Base-by-base conservation (phyloP, 2,113 vertebrate genomes). In the Cyrtonyx montezumae region DNA sequence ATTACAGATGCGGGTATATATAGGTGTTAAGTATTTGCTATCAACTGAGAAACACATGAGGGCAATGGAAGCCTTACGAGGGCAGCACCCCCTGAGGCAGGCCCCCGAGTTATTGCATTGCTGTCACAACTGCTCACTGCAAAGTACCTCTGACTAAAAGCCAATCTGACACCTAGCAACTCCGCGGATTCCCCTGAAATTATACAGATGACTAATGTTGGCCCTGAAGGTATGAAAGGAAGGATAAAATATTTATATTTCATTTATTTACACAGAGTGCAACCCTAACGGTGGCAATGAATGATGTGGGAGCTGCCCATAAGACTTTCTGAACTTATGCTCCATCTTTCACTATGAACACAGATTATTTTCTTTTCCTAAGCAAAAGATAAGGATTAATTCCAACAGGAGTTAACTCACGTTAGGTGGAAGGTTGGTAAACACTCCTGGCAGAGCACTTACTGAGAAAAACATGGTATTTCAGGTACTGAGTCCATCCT, bases 51-150 rank as follows among this genome's bases (percentile, higher is more conserved):
- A 80, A 80, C 61, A 70, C 91, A 92, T 75, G 67, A 79, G 69
- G 89, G 34, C 71, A 83, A 77, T 22, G 67, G 62, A 26, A 62
- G 75, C 34, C 34, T 71, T 75, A 43, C 26, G 88, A 95, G 90
- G 76, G 87, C 88, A 83, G 61, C 19, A 68, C 15, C 43, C 65
- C 42, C 75, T 4, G 4, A 90, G 95, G 85, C 88, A 56, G 65
- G 73, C 66, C 93, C 86, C 86, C 65, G 8, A 66, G 77, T 87
- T 93, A 95, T 68, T 95, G 90, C n/a, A 1, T 84, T 93, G 48
- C 80, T 84, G 86, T 88, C 90, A 56, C n/a, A 90, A 84, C 82
- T 74, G 37, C 86, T 90, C 51, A 45, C 90, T 90, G 79, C 80
- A 90, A 68, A 93, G 71, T 40, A 85, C 63, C 71, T 90, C 66